Evolutionary conservation across 2,888 invertebrate species (phyloP), one percentile per base, ranked within the genome.

Genomic region (Xiphydria camelus): DNA sequence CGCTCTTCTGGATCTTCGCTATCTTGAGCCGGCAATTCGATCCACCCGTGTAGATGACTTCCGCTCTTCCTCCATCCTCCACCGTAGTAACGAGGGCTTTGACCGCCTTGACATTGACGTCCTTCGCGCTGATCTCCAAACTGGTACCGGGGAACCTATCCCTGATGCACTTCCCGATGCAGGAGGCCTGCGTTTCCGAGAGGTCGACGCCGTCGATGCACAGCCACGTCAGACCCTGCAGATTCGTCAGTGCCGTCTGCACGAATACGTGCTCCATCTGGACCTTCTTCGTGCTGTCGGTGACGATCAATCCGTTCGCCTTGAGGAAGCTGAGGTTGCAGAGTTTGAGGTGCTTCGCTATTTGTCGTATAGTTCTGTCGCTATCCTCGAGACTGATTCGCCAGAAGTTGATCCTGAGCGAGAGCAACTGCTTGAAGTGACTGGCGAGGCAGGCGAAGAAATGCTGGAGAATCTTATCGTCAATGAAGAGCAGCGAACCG

Each of bases 371-470:
- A 20, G 74, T 76, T 10, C 66, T 65, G 21, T 76, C 76, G 51
- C 69, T 68, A 36, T 73, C 73, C 45, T 73, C 70, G 14, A 73
- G 47, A 12, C 61, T 67, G 2, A 74, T 46, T 3, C 72, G 61
- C 77, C 77, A 77, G 52, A 74, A 71, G 45, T 74, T 73, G 21
- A 76, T 73, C 41, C 75, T 62, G 15, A 77, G 54, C 5, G 73
- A 73, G 41, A 76, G 76, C 4, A 76, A 61, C 49, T 70, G 74
- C 53, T 76, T 69, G 57, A 79, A 79, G 53, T 76, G 68, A 4
- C 68, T 57, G 10, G 78, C 72, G 10, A 80, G 61, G 10, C 76
- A 76, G 46, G 68, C 65, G 62, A 79, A 79, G 64, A 80, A 80
- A 25, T 71, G 66, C 18, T 76, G 64, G 20, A 79, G 66, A 31